Evolutionary conservation across 2,113 vertebrate species (phyloP).

Genomic region (Datnioides undecimradiatus): DNA sequence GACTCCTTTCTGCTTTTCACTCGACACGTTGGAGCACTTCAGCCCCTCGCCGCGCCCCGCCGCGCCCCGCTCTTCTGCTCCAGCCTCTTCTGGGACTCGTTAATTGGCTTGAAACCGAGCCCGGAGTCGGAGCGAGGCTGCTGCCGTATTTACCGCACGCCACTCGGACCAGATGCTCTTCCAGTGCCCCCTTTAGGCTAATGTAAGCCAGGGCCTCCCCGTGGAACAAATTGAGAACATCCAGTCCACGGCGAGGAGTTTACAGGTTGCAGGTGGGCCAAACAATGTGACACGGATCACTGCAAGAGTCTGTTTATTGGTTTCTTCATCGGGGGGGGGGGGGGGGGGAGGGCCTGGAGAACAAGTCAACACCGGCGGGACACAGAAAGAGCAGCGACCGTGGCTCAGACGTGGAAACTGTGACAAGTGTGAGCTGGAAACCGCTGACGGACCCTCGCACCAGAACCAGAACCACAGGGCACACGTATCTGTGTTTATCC

Average conservation of each 20-base stretch:
- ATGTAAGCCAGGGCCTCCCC: constrained; percentile 26
- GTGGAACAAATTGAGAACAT: constrained; percentile 66
- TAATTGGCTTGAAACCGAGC: constrained; percentile 45
- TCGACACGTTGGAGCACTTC: not conserved
- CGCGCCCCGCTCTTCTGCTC: constrained; percentile 42
- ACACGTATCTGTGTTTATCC: too few relatives aligned
- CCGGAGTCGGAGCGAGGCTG: not conserved
- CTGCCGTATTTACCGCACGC: constrained; percentile 28
- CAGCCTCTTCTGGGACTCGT: constrained; percentile 24
- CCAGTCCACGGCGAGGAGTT: constrained; percentile 42
- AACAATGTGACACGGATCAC: constrained; percentile 69
- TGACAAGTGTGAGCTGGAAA: constrained; percentile 61
- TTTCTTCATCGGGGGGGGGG: constrained; percentile 42
- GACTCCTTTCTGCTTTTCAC: not conserved
- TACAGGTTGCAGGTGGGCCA: constrained; percentile 69
- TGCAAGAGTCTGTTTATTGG: constrained; percentile 56
- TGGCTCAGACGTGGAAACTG: constrained; percentile 60
- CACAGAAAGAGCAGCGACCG: not conserved
- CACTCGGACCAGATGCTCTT: constrained; percentile 48
- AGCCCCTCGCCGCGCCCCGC: constrained; percentile 15
- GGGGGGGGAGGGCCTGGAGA: not conserved
- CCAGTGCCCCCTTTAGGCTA: constrained; percentile 70
- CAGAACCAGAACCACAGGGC: too few relatives aligned
- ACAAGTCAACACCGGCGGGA: not conserved
- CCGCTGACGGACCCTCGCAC: constrained; percentile 51